Conservation (phyloP, 2,113 vertebrate genomes). For the Bos indicus region DNA sequence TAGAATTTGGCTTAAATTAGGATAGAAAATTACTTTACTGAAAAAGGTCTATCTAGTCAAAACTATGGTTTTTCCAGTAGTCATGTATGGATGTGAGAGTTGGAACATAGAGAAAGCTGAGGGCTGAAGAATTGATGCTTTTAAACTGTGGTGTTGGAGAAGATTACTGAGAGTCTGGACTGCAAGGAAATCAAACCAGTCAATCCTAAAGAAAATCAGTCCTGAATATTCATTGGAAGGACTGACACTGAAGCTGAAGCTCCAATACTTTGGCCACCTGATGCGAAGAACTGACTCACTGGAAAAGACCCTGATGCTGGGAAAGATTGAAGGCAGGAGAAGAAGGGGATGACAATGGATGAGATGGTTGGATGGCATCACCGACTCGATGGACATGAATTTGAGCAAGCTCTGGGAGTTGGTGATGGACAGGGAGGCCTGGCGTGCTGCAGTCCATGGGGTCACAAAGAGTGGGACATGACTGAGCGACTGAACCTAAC, state of each 20-base stretch:
- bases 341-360: not conserved
- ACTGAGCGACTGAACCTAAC: not conserved
- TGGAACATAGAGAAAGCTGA: not conserved
- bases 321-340: not conserved
- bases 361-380: not conserved
- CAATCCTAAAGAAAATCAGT: not conserved
- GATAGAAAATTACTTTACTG: not conserved
- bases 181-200: not conserved
- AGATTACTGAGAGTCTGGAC: not conserved
- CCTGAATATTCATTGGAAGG: not conserved
- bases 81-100: not conserved
- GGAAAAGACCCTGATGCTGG: not conserved
- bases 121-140: not conserved
- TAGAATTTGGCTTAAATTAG: not conserved
- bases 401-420: not conserved
- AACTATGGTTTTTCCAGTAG: not conserved
- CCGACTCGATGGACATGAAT: accelerated
- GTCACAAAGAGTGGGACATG: not conserved
- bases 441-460: accelerated
- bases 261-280: not conserved
- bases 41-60: not conserved
- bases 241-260: not conserved
- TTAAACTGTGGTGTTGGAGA: not conserved
- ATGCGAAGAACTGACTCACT: not conserved
- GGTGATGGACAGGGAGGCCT: not conserved